Base-by-base conservation (phyloP, 92 coral and sea anemone species). In the Zoanthus sansibaricus region DNA sequence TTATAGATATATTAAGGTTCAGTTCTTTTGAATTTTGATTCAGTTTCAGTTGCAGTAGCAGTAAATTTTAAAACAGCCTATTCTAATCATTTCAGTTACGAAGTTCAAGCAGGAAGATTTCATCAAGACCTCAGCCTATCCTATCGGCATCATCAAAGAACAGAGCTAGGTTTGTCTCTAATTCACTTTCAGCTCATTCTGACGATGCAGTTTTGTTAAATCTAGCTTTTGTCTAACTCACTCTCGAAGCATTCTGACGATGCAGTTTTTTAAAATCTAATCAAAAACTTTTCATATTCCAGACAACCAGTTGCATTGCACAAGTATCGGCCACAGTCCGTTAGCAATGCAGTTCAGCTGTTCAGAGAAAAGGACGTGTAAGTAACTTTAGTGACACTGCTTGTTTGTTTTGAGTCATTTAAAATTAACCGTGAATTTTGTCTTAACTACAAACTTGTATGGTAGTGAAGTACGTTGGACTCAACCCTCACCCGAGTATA, bases 331-430 rank as follows among this genome's bases (percentile, higher is more conserved):
- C 72, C 88, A 16, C 90, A 88, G 82, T 49, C 86, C 0, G 87
- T 89, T 18, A 89, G 83, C 21, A 91, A 95, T 87, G 98, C 94
- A 11, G 82, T 95, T 18, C 98, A 95, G 75, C 71, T 95, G 62
- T 95, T 95, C 83, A 84, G 86, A 86, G 91, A 95, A 25, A 62
- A 75, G 78, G 94, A 95, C 45, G 80, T 86, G 98, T 95, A 86
- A 91, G 95, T 93, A 21, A 33, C 46, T 0, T 55, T 56, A 49
- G 5, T 79, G 21, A 51, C 47, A 55, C 0, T 2, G 33, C 10
- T 21, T 8, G 42, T 31, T 69, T 30, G 73, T 30, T 31, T 21
- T 13, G 2, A 31, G 45, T 30, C 4, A 7, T 30, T 25, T 69
- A 30, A 69, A 3, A 8, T 2, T 69, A 14, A 7, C 10, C 45